phyloP scores from a whole-genome alignment of 2,888 invertebrate species.

The Limnephilus rhombicus region DNA sequence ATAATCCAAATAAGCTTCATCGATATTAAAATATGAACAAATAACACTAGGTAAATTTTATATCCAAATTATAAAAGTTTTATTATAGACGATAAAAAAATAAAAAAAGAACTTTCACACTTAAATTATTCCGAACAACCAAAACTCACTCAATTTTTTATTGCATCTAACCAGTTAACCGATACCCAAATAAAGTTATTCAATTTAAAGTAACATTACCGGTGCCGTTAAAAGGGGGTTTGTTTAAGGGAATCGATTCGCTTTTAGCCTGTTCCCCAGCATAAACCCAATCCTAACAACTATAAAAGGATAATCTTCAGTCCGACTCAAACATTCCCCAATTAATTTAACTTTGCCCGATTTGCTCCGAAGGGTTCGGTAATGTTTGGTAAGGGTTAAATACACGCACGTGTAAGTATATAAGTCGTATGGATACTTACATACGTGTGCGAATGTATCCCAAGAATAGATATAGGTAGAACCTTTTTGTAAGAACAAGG shows the following conservation, averaged over 20 bases:
- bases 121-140: too few species aligned
- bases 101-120: too few species aligned
- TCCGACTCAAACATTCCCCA: neutral
- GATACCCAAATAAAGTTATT: neutral
- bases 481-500: neutral
- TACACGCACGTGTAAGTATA: neutral
- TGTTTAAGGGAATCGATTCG: slow-evolving; percentile 2
- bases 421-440: neutral
- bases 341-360: neutral
- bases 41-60: too few species aligned
- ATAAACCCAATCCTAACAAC: neutral
- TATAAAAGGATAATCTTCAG: neutral
- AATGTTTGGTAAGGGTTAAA: neutral
- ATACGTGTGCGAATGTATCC: neutral
- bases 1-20: too few species aligned
- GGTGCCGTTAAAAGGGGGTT: neutral
- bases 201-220: neutral
- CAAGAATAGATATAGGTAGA: neutral
- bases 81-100: too few species aligned
- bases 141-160: neutral
- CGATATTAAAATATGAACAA: too few species aligned
- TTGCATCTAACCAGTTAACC: neutral
- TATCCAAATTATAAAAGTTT: too few species aligned
- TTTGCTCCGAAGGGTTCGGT: neutral
- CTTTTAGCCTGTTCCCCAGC: neutral